phyloP scores from a whole-genome alignment of 1,140 invertebrate species.

The Drosophila subobscura region DNA sequence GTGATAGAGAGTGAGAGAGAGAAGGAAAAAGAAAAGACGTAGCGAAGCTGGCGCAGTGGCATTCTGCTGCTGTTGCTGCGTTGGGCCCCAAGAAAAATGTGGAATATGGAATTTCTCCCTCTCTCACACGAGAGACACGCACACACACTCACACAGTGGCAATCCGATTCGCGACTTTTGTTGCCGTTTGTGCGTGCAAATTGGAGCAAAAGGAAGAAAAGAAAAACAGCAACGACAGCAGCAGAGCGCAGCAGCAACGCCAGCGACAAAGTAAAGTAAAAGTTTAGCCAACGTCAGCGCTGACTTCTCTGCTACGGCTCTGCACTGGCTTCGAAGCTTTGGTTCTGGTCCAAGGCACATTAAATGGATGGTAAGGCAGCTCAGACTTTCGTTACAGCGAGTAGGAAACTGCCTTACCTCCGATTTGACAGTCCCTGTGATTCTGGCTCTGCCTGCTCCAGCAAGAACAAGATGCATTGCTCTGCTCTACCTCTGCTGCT shows the following conservation, averaged over 20 bases:
- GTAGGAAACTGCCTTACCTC: no score
- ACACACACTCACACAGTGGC: slow-evolving; percentile 4
- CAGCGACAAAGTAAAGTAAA: no score
- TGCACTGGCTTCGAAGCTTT: no score
- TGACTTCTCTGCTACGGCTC: no score
- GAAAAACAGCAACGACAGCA: slow-evolving; percentile 6
- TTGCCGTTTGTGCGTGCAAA: slow-evolving; percentile 58
- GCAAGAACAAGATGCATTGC: no score
- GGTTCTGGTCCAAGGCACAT: no score
- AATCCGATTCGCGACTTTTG: slow-evolving; percentile 36
- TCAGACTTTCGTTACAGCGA: no score
- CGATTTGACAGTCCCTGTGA: no score
- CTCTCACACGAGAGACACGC: slow-evolving; percentile 33
- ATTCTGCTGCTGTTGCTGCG: slow-evolving; percentile 55
- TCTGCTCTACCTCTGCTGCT: neutral
- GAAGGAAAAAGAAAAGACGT: slow-evolving; percentile 50
- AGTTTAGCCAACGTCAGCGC: no score
- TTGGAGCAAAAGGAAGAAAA: slow-evolving; percentile 50
- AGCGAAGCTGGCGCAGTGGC: slow-evolving; percentile 58
- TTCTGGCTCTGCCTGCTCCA: no score
- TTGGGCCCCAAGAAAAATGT: slow-evolving; percentile 62
- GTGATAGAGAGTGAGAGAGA: slow-evolving; percentile 1
- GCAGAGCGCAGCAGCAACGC: no score
- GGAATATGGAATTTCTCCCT: slow-evolving; percentile 75
- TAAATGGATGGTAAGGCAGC: no score